These are phyloP conservation scores for Bilobella aurantiaca DNA, from an alignment of 1,140 invertebrate genomes.

Conservation along the genomic window DNA sequence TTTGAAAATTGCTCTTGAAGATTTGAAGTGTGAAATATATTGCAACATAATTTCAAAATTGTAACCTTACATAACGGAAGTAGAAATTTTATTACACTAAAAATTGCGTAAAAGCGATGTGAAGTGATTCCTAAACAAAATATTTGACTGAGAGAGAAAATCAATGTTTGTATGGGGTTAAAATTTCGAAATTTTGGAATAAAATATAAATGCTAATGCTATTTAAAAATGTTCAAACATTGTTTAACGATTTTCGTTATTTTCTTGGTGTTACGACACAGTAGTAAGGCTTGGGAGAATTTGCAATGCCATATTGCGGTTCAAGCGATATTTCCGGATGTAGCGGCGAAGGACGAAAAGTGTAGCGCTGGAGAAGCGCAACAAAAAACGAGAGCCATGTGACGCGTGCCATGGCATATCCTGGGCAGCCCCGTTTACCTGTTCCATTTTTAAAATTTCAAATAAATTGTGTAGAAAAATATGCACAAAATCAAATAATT, in stretches of 20 bases:
- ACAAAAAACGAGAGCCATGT: background rate
- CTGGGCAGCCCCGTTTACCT: constrained; percentile 8
- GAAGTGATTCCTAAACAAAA: no score
- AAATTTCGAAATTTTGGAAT: background rate
- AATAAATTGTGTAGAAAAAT: background rate
- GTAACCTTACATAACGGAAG: no score
- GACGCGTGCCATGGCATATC: background rate
- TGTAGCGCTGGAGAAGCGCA: background rate
- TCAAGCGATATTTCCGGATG: background rate
- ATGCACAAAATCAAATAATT: background rate
- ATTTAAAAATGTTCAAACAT: background rate
- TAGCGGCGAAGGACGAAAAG: background rate
- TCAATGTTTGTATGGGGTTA: no score
- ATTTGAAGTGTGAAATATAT: no score
- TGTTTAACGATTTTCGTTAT: background rate
- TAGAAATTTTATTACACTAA: no score
- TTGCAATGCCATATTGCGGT: background rate
- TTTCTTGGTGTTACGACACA: background rate
- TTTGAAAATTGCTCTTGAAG: no score
- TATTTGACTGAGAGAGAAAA: no score
- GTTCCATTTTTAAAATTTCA: background rate
- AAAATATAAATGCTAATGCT: background rate
- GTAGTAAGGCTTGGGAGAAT: background rate
- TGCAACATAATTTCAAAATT: no score
- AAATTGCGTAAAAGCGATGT: no score